Evolutionary conservation across 2,113 vertebrate genomes (phyloP), one percentile per base, ranked within the genome.

Genomic region (Cavia porcellus): DNA sequence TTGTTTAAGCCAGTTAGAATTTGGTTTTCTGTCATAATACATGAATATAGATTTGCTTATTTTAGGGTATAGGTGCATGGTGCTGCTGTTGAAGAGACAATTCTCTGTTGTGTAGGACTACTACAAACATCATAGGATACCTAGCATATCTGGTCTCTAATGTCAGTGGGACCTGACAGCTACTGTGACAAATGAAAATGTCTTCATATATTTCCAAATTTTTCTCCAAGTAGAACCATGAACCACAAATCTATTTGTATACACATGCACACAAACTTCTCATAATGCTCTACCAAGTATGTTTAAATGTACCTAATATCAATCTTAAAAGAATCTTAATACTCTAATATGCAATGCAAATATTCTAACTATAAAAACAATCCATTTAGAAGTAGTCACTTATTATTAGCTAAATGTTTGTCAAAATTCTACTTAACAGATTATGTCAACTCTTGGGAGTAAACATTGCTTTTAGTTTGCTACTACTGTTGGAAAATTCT

Each of bases 11-110:
- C 64, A 77, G 55, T 68, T 10, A 94, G 42, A 90, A 86, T 91
- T 61, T 97, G 42, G 13, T 80, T 91, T 92, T 93, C 50, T 87
- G 66, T 89, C 47, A 96, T 45, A 89, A 86, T 57, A 11, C 61
- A 96, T 64, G n/a, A 93, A 77, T 32, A 88, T 14, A 84, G 70
- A 80, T 28, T 82, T 3, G 22, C 80, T 13, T 80, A 92, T 86
- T 84, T 90, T 38, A 86, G 55, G 24, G 30, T 94, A 14, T 45
- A 70, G 25, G 28, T 17, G 6, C 74, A 15, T 12, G 91, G 12
- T 13, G 32, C 64, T 17, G 57, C 74, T 94, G 92, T 32, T 89
- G 7, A 95, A 95, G 25, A 14, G 19, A 59, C 42, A 70, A 92
- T 42, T 81, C 77, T 89, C 81, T 94, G 74, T 82, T 96, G 89